Evolutionary conservation across 2,797 vertebrate genomes (phyloP), one percentile per base, ranked within the genome.

Genomic region (Bufotes viridis): DNA sequence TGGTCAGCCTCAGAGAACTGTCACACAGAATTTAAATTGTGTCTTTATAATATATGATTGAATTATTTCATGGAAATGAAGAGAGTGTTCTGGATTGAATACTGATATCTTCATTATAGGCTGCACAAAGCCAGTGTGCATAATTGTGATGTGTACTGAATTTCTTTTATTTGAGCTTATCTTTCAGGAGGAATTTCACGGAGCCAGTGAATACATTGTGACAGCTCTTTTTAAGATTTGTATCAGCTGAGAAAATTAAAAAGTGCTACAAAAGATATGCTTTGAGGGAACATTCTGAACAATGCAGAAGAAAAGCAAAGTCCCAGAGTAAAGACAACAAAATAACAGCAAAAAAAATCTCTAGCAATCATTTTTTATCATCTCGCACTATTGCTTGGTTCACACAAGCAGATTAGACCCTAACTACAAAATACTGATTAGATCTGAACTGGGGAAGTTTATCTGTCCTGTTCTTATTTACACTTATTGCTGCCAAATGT

Each of bases 31-130:
- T 82, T 86, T 65, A 86, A 78, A 89, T 76, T n/a, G 74, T 80
- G 57, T 83, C 74, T 84, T 72, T 87, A 83, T 72, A 87, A 87
- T 87, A 86, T 80, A 60, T 70, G 80, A 83, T 79, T 87, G 74
- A 84, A 89, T 87, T 83, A 87, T 89, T 89, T 87, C 60, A 72
- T 72, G 85, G 72, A 89, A 89, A 89, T 78, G 60, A 60, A 60
- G 70, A 24, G 29, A 72, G 85, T 18, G 55, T 58, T 83, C 82
- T 34, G 75, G 80, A 49, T n/a, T 34, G 88, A 87, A 89, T 89
- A 83, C 63, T 83, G 80, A 87, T 87, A 82, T 89, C 84, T 89
- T 89, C 88, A 89, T 89, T 87, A 89, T 87, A 78, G 18, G 79
- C 88, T 51, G 80, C 79, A 86, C 79, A 82, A 83, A 87, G 84